Conservation (phyloP, 2,797 vertebrate genomes). For the Microcaecilia unicolor region DNA sequence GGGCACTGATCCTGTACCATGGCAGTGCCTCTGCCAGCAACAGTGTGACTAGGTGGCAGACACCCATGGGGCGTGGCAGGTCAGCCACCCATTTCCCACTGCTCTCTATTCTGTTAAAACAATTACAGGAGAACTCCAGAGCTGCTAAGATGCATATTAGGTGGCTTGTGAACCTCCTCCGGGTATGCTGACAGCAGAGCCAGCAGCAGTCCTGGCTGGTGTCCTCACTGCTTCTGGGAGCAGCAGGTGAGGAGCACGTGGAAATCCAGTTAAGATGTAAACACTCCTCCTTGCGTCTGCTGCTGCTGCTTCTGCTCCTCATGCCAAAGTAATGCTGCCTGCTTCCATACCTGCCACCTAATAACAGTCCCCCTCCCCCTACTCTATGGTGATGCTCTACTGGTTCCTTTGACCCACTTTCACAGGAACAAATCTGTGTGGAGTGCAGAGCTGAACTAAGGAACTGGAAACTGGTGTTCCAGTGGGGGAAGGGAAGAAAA, state of each 20-base stretch:
- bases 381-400: too few species aligned
- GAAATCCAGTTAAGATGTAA: neutral
- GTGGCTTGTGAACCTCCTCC: neutral
- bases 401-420: conserved; percentile 2
- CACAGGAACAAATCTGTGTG: neutral
- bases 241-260: neutral
- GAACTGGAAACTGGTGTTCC: too few species aligned
- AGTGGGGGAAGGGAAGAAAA: neutral
- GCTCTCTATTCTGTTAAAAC: too few species aligned
- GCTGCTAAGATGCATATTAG: neutral
- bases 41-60: neutral
- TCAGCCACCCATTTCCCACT: too few species aligned
- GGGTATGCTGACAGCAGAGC: neutral
- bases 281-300: too few species aligned
- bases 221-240: neutral
- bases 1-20: conserved; percentile 53
- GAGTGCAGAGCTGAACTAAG: conserved; percentile 3
- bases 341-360: neutral
- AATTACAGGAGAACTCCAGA: neutral
- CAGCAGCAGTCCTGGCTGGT: neutral
- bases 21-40: neutral
- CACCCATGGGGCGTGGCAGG: neutral
- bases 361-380: neutral
- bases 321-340: neutral
- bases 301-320: too few species aligned